Evolutionary conservation across 2,888 invertebrate species (phyloP), one percentile per base, ranked within the genome.

Genomic region (Peribatodes rhomboidaria): DNA sequence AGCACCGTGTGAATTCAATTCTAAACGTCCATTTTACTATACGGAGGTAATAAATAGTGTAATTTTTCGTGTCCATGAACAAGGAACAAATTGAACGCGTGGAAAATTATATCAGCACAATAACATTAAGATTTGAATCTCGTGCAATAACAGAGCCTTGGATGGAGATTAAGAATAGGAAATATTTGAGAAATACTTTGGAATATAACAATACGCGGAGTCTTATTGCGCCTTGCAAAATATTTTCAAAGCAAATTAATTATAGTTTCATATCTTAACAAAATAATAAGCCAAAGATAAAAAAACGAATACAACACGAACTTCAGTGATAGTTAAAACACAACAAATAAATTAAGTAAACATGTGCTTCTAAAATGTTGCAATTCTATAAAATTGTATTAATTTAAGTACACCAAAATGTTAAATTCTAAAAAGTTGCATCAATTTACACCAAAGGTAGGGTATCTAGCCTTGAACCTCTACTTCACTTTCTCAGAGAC

Each of bases 51-150:
- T 57, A 56, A 44, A 63, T 58, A 67, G 53, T 49, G 53, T 64
- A 71, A 62, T 70, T 68, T 65, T 73, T 61, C 65, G 70, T 72
- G 73, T 74, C 72, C 76, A 76, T 73, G 80, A 76, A 74, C 74
- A 75, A 61, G 63, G 74, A 77, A 78, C 77, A 71, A 64, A 73
- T 74, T 73, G 65, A 68, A 64, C 61, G 67, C 65, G 66, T 69
- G 68, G 65, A 76, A 77, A 75, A 74, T 72, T 46, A 73, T 73
- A 75, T 68, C 76, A 69, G 66, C 61, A 63, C 65, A 62, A 72
- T 71, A 72, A 69, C 68, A 65, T 65, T 67, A 55, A 69, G 73
- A 71, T 69, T 33, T 65, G 37, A 65, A 72, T 69, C 70, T 68
- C 31, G 33, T 63, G 46, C 60, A 42, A 20, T 53, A 61, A 62